Evolutionary conservation across 2,888 invertebrate genomes (phyloP).

Genomic region (Pammene fasciana): DNA sequence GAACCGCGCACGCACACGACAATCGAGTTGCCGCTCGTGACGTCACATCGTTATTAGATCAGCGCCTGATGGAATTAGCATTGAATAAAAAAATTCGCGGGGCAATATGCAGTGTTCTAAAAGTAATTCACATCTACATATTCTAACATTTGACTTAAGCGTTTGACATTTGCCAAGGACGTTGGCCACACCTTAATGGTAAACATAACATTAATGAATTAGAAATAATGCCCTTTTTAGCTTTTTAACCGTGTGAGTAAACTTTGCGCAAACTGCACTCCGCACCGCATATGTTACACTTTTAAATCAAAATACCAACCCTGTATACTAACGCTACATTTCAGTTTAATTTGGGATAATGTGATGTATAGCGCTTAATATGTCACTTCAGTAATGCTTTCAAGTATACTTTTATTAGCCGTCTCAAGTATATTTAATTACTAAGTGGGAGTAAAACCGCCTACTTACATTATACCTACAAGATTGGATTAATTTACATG

Average conservation of each 20-base stretch:
- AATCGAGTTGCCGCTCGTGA: constrained; percentile 47
- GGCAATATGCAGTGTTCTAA: not conserved
- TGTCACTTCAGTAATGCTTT: not conserved
- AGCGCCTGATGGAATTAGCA: constrained; percentile 30
- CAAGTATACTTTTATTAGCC: not conserved
- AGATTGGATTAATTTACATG: not conserved
- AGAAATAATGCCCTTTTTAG: no score
- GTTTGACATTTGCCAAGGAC: not conserved
- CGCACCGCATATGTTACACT: no score
- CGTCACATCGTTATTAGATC: constrained; percentile 35
- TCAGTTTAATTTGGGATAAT: not conserved
- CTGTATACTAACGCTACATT: not conserved
- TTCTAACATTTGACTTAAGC: not conserved
- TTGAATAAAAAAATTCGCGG: constrained; percentile 14
- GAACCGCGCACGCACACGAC: constrained; percentile 53
- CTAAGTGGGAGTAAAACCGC: no score
- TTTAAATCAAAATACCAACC: no score
- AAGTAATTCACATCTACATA: no score
- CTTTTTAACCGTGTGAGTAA: no score
- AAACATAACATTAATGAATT: no score
- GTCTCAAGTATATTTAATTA: not conserved
- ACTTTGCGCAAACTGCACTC: no score
- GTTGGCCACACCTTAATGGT: no score
- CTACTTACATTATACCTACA: not conserved
- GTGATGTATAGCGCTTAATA: not conserved